Base-by-base conservation (phyloP, 2,797 vertebrate species). In the Protosalanx chinensis region DNA sequence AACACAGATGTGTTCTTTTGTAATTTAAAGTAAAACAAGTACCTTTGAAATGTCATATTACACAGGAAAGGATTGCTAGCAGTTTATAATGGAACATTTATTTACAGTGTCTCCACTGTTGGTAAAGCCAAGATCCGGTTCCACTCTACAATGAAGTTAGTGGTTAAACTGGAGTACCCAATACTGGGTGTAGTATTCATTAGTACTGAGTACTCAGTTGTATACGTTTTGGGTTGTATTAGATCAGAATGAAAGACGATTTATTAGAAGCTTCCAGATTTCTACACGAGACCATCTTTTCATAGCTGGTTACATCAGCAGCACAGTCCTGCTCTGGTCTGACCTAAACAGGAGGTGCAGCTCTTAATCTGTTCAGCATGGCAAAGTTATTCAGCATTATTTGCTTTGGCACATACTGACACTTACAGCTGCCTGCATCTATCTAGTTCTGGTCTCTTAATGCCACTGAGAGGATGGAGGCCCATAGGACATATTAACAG, bases 321-420 rank as follows among this genome's bases (percentile, higher is more conserved):
- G 30, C 5, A 33, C 49, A 53, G 70, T 10, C n/a, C 23, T 72
- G 29, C 72, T 51, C 58, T 60, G 30, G 41, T 69, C 30, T 59
- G 67, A 67, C 61, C 51, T 35, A 51, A 58, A 49, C 62, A 41
- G 8, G 58, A 67, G 59, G 13, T 63, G 29, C 23, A 46, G 57
- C 32, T 49, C 61, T 57, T 74, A 72, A 77, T 79, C 67, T 76
- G 66, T 81, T 65, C 74, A 78, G 18, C 68, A 68, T 74, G 69
- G 74, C 64, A 62, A 29, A 60, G 63, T 33, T 18, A 57, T 75
- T 74, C 64, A 32, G 72, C 57, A 10, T 10, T 16, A 67, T 79
- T 77, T 77, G 59, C 41, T 51, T 81, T 76, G 79, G 79, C 68
- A 29, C 13, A 0, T n/a, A 33, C 67, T 67, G n/a, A 30, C 5